A percentile compares a stretch with the other conserved stretches of the same genome.
These are phyloP conservation scores for Pristis pectinata DNA, from an alignment of 2,797 vertebrate species.

Conservation along the genomic window DNA sequence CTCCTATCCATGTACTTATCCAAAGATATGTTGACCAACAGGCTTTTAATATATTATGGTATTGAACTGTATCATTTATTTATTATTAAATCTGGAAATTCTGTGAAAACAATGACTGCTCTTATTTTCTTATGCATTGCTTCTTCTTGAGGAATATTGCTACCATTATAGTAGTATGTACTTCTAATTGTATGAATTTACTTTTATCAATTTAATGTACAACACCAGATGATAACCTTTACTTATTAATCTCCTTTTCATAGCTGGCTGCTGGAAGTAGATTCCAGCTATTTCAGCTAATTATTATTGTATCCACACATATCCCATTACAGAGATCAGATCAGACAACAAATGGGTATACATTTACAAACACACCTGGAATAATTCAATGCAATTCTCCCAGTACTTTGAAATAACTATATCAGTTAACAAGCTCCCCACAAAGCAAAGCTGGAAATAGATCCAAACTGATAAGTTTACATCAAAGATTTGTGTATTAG, in stretches of 20 bases:
- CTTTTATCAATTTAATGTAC: neutral
- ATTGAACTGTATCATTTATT: neutral
- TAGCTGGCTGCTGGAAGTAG: neutral
- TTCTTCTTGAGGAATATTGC: neutral
- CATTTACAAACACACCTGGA: neutral
- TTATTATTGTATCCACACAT: neutral
- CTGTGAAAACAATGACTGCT: neutral
- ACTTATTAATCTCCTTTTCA: neutral
- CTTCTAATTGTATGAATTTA: neutral
- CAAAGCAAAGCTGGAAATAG: neutral
- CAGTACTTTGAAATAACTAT: neutral
- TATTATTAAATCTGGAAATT: neutral
- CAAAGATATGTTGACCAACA: too few species aligned
- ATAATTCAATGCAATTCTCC: neutral
- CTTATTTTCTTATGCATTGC: neutral
- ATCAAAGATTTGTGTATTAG: neutral
- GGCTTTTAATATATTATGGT: too few species aligned
- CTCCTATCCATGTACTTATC: too few species aligned
- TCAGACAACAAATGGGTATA: neutral
- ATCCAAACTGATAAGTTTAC: neutral
- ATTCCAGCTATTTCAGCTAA: neutral
- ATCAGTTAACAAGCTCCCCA: neutral
- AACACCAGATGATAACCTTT: neutral
- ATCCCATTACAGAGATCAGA: neutral
- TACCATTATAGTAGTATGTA: neutral